These are phyloP conservation scores for Odontophorus gujanensis DNA, from an alignment of 2,113 vertebrate genomes.

Conservation along the genomic window DNA sequence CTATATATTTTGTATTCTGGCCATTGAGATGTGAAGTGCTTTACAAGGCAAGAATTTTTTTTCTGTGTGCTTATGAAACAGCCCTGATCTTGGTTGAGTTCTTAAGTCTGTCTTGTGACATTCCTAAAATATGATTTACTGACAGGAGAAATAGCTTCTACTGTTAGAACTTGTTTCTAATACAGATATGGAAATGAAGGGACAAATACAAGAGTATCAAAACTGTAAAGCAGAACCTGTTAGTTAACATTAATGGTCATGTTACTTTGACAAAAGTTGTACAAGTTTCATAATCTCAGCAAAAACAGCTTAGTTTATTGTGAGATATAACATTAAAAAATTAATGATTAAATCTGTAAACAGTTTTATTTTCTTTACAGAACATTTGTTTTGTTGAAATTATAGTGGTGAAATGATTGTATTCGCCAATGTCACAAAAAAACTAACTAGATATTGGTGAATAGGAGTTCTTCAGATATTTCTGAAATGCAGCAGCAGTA, in stretches of 20 bases:
- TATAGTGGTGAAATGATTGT: background rate
- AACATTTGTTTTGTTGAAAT: background rate
- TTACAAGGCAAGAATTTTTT: rapidly evolving
- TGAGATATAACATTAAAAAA: background rate
- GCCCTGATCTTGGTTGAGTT: background rate
- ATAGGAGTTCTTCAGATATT: background rate
- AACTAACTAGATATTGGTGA: background rate
- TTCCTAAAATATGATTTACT: background rate
- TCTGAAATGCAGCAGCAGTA: background rate
- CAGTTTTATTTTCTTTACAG: background rate
- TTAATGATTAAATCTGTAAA: background rate
- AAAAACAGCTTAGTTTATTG: background rate
- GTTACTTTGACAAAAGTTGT: background rate
- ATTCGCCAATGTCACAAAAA: background rate
- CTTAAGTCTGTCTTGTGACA: background rate
- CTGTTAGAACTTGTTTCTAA: background rate
- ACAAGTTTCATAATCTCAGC: background rate
- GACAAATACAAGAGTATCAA: background rate
- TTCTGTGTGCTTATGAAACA: background rate
- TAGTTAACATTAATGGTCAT: background rate
- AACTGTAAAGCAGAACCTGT: background rate
- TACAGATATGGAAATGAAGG: background rate
- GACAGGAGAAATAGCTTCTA: background rate
- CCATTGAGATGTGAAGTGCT: background rate
- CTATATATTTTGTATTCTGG: background rate